Base-by-base conservation (phyloP, 2,113 vertebrate species). In the Ciconia stormi region DNA sequence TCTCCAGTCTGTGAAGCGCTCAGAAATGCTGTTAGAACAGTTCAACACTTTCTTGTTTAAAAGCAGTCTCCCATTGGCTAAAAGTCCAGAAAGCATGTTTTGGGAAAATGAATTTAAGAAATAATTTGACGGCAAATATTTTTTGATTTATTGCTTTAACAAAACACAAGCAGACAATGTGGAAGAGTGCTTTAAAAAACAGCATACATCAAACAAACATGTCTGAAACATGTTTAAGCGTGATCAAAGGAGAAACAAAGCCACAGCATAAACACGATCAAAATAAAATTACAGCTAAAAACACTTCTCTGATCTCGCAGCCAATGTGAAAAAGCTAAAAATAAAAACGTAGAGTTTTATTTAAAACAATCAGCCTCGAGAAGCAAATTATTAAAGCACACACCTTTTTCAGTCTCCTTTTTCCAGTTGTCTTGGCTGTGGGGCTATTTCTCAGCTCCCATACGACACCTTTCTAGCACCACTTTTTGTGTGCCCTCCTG, bases 211-310 rank as follows among this genome's bases (percentile, higher is more conserved):
- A 98, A 98, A 98, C 97, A 95, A 96, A 92, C 88, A 90, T 94
- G 96, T 92, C 76, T 92, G 85, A 97, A 97, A 97, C 93, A 47
- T 90, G 96, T 95, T 96, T 94, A 93, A 95, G 92, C 89, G 95
- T 95, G 98, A 98, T 98, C 97, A 98, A 98, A 98, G 97, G 63
- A 50, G 88, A 91, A 94, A 82, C 40, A 87, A 95, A 97, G 89
- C 69, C 94, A 90, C 90, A 97, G 61, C 86, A 93, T 86, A 97
- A 98, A 97, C 93, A 97, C 2, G 72, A 61, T 69, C 93, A 97
- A 97, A 97, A 94, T 96, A 97, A 97, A 97, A 97, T 93, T 46
- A 96, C 80, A 94, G 49, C 79, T 89, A 89, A 95, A 98, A 89
- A 79, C 92, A 81, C 55, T 88, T 91, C 91, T 98, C 94, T 97